Base-by-base conservation (phyloP, 1,140 invertebrate species). In the Diachasmimorpha longicaudata region DNA sequence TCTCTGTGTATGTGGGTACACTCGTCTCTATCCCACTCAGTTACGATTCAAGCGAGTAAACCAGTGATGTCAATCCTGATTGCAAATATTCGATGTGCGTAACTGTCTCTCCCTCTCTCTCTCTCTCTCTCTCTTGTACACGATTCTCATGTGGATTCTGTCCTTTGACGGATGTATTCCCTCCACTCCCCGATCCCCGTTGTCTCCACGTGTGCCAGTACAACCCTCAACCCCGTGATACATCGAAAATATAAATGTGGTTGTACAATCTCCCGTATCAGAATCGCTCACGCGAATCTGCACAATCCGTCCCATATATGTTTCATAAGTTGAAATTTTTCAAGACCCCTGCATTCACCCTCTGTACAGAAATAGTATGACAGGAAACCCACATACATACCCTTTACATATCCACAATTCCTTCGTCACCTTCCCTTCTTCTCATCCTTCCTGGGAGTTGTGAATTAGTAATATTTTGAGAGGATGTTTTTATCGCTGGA, bases 61-160 rank as follows among this genome's bases (percentile, higher is more conserved):
- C 52, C 52, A 58, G 52, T 58, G 52, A 58, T 58, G 19, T 16
- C 52, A 58, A 58, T 58, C 67, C 79, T 80, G 81, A 81, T 81
- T 78, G 79, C 74, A 77, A 63, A 44, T 81, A 81, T 79, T 78
- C 80, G 79, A 80, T 74, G 72, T 68, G 77, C 75, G 75, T 66
- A 66, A 31, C 58, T 13, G n/a, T 23, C 36, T 39, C 19, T 63
- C n/a, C 16, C 21, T 14, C 21, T 31, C 77, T 75, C 48, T 13
- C 31, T 23, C 36, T 39, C 19, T 63, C n/a, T 36, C 21, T 14
- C 21, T 31, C 77, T 75, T 72, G 6, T 78, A 76, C 55, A 44
- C 42, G 69, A 19, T 70, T 2, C 31, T 37, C 52, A 31, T 16
- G 37, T 63, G 14, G 71, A 58, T 6, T 31, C 5, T 58, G 10